Conservation (phyloP, 2,797 vertebrate genomes). For the Pipistrellus kuhlii region DNA sequence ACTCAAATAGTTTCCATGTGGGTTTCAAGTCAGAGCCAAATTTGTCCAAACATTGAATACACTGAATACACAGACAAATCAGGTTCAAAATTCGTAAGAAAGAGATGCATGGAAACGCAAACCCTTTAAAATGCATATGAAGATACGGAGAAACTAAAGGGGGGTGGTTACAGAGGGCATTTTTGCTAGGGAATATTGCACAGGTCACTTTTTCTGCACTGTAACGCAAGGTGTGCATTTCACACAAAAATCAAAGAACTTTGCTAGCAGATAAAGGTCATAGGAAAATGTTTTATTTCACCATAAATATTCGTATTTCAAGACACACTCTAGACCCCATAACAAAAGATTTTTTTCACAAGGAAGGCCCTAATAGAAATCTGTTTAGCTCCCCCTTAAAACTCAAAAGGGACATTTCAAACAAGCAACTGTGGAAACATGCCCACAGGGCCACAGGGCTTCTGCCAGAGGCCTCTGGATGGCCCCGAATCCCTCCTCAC, state of each 20-base stretch:
- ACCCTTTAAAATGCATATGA: background rate
- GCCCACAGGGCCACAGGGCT: too few species aligned
- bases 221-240: background rate
- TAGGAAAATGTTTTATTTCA: conserved; percentile 21
- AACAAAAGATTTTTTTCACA: conserved; percentile 54
- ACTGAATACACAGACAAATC: conserved; percentile 42
- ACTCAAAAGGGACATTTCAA: conserved; percentile 15
- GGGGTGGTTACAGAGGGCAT: background rate
- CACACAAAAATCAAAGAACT: conserved; percentile 26
- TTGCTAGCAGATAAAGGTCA: conserved; percentile 35
- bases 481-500: background rate
- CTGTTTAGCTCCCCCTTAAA: background rate
- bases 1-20: conserved; percentile 69
- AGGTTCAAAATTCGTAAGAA: conserved; percentile 34
- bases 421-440: background rate
- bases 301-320: conserved; percentile 63
- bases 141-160: background rate
- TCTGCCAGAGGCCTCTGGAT: background rate
- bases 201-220: background rate
- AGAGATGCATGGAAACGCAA: background rate
- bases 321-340: conserved; percentile 20
- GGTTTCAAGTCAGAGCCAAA: conserved; percentile 50
- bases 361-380: background rate
- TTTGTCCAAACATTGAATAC: conserved; percentile 34
- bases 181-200: conserved; percentile 31